Percentiles rank a stretch among this genome's conserved stretches.
These are phyloP conservation scores for Halcyon badia DNA, from an alignment of 2,797 vertebrate genomes.

Conservation along the genomic window DNA sequence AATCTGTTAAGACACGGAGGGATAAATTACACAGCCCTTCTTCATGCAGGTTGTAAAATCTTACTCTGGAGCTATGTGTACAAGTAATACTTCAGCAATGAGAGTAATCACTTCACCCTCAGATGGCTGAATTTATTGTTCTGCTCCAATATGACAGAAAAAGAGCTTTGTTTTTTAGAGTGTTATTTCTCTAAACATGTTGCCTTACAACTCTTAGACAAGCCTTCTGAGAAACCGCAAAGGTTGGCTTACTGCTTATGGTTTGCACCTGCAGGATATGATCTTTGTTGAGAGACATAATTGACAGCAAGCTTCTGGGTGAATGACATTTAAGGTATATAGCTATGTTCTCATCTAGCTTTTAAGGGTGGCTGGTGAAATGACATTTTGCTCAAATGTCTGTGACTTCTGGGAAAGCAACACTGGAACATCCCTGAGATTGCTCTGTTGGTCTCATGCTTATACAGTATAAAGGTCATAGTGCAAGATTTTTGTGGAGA, in stretches of 20 bases:
- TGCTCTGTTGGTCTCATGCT: background rate
- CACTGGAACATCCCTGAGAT: background rate
- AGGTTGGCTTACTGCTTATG: background rate
- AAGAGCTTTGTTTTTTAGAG: background rate
- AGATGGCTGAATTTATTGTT: background rate
- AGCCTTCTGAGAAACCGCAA: background rate
- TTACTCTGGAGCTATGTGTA: background rate
- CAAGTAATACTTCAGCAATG: background rate
- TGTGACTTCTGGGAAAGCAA: background rate
- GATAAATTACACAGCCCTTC: background rate
- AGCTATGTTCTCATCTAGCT: background rate
- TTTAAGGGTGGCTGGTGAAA: background rate
- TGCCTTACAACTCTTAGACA: background rate
- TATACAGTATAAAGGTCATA: fast-evolving
- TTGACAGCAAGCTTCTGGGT: background rate
- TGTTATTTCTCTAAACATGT: background rate
- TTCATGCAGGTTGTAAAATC: background rate
- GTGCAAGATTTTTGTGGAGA: background rate
- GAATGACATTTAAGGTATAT: background rate
- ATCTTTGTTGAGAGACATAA: background rate
- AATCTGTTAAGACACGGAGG: background rate
- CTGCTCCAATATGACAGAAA: background rate
- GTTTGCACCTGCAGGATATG: background rate
- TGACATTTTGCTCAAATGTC: background rate
- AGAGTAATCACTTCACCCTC: background rate